Conservation (phyloP, 1,140 invertebrate genomes). For the Gryon sp. region DNA sequence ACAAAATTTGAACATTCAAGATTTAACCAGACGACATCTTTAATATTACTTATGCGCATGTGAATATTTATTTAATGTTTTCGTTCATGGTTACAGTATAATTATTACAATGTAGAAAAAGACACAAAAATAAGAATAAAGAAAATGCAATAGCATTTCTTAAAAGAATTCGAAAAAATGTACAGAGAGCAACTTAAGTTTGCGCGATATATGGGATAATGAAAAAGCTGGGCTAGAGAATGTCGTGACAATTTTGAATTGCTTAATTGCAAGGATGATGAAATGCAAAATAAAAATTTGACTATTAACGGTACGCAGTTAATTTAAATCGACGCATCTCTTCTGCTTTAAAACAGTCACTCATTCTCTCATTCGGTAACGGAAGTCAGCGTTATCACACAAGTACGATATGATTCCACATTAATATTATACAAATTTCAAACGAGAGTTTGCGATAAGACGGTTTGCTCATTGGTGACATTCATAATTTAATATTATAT, state of each 20-base stretch:
- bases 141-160: constrained; percentile 13
- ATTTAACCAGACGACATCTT: constrained; percentile 47
- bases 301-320: constrained; percentile 49
- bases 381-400: constrained; percentile 62
- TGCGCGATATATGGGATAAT: constrained; percentile 21
- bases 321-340: constrained; percentile 43
- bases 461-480: constrained; percentile 41
- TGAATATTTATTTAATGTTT: constrained; percentile 20
- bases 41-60: constrained; percentile 38
- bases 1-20: constrained; percentile 59
- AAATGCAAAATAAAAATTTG: constrained; percentile 44
- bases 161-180: constrained; percentile 45
- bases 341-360: constrained; percentile 50
- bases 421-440: constrained; percentile 58
- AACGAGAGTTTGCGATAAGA: constrained; percentile 37
- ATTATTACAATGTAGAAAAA: constrained; percentile 6
- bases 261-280: constrained; percentile 6
- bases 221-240: constrained; percentile 38
- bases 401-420: constrained; percentile 65
- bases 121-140: constrained; percentile 8
- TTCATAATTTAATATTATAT: constrained; percentile 26
- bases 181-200: constrained; percentile 47
- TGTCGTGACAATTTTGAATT: constrained; percentile 21
- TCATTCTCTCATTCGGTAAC: constrained; percentile 62
- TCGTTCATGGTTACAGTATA: constrained; percentile 12